These are phyloP conservation scores for Andrena bucephala DNA, from an alignment of 2,888 invertebrate species.

Conservation along the genomic window DNA sequence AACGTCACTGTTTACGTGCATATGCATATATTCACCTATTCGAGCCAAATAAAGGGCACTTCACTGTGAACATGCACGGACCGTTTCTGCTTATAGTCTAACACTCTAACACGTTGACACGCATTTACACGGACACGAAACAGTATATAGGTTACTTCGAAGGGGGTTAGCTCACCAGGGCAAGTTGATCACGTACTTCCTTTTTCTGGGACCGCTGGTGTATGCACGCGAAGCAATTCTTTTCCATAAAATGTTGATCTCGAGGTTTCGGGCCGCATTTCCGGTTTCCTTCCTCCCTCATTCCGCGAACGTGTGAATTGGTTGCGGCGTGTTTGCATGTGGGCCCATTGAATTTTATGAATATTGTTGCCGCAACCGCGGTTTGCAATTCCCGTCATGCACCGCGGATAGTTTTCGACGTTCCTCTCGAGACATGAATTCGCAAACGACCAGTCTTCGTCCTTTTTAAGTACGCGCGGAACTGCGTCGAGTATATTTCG, in stretches of 20 bases:
- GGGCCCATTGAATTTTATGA: constrained; percentile 57
- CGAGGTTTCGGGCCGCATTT: constrained; percentile 28
- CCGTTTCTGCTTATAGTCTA: no score
- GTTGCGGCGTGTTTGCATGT: constrained; percentile 35
- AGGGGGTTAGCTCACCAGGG: neutral
- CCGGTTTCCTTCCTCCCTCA: constrained; percentile 6
- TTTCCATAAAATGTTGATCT: constrained; percentile 41
- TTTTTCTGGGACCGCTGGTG: neutral
- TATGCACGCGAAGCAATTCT: constrained; percentile 1
- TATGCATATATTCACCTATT: no score
- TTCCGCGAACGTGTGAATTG: constrained; percentile 41
- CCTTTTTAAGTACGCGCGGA: constrained; percentile 9
- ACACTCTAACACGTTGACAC: neutral
- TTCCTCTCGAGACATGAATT: constrained; percentile 36
- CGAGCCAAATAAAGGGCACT: no score
- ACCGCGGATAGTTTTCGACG: constrained; percentile 26
- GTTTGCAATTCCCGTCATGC: constrained; percentile 43
- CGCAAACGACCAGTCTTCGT: constrained; percentile 30
- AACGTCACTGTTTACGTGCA: no score
- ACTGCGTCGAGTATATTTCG: constrained; percentile 2
- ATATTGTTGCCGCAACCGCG: constrained; percentile 46
- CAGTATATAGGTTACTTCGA: neutral
- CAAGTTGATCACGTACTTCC: neutral
- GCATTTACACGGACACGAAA: neutral
- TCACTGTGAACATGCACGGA: no score